Percentiles rank a stretch among this genome's conserved stretches.
Conservation (phyloP, 2,888 invertebrate genomes). For the Drosophila suboccidentalis region DNA sequence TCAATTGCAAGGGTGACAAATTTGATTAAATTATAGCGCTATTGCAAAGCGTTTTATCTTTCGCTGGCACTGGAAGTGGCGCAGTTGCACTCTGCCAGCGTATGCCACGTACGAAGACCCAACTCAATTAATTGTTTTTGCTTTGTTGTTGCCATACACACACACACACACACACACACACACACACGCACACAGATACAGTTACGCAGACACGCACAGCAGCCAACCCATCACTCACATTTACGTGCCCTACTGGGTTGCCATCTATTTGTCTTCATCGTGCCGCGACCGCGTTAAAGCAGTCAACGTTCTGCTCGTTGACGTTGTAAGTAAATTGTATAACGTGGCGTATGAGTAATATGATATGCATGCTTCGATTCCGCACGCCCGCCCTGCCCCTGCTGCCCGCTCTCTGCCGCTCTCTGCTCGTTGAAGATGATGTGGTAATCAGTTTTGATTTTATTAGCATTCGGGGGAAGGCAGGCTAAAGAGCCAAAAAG, state of each 20-base stretch:
- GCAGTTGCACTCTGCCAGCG: constrained; percentile 64
- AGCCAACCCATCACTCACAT: constrained; percentile 27
- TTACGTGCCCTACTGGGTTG: constrained; percentile 50
- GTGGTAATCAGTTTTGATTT: constrained; percentile 81
- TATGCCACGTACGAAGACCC: constrained; percentile 57
- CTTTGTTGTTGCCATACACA: constrained; percentile 37
- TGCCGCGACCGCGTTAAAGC: constrained; percentile 22
- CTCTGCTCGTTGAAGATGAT: constrained; percentile 71
- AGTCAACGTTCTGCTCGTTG: constrained; percentile 73
- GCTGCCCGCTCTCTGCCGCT: constrained; percentile 6
- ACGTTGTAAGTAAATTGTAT: constrained; percentile 76
- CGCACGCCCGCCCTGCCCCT: neutral
- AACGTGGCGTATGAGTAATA: constrained; percentile 81
- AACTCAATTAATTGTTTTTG: constrained; percentile 78
- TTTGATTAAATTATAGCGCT: constrained; percentile 81
- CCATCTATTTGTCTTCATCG: constrained; percentile 65
- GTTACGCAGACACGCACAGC: constrained; percentile 23
- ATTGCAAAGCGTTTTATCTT: constrained; percentile 80
- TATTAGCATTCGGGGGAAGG: constrained; percentile 66
- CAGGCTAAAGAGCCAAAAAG: neutral
- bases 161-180: too few species aligned
- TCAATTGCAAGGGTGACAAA: constrained; percentile 81
- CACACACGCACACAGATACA: constrained; percentile 12
- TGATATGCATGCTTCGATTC: constrained; percentile 79
- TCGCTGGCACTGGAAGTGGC: constrained; percentile 46